A percentile compares a stretch with the other conserved stretches of the same genome.
Evolutionary conservation across 2,888 invertebrate genomes (phyloP).

Genomic region (Acanthopleura granulata): DNA sequence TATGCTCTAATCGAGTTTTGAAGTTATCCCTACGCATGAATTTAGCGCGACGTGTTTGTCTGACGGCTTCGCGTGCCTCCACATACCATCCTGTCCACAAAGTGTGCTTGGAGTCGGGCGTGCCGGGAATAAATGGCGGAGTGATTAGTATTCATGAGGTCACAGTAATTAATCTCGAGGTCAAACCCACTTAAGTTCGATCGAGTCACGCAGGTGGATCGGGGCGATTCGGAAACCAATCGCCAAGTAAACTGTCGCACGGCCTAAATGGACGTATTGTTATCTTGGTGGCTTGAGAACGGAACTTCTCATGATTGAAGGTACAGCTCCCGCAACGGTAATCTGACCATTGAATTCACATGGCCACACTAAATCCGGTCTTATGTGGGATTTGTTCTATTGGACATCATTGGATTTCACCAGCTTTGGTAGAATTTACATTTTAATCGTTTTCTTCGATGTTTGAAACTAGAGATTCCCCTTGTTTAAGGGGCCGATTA

Average conservation of each 20-base stretch:
- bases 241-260: background rate
- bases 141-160: constrained; percentile 8
- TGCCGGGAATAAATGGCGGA: constrained; percentile 5
- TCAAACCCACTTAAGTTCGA: background rate
- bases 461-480: no score
- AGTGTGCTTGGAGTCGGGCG: background rate
- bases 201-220: background rate
- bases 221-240: background rate
- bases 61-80: background rate
- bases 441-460: no score
- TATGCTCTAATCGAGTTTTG: background rate
- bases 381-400: background rate
- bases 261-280: background rate
- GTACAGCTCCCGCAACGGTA: background rate
- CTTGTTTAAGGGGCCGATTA: no score
- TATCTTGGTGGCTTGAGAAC: background rate
- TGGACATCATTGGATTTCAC: no score
- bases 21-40: background rate
- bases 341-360: background rate
- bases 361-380: background rate
- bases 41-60: background rate
- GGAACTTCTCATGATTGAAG: background rate
- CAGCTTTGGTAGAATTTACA: no score
- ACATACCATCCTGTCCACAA: background rate
- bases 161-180: background rate